Evolutionary conservation across 2,888 invertebrate genomes (phyloP), one percentile per base, ranked within the genome.

Genomic region (Nomada lathburiana): DNA sequence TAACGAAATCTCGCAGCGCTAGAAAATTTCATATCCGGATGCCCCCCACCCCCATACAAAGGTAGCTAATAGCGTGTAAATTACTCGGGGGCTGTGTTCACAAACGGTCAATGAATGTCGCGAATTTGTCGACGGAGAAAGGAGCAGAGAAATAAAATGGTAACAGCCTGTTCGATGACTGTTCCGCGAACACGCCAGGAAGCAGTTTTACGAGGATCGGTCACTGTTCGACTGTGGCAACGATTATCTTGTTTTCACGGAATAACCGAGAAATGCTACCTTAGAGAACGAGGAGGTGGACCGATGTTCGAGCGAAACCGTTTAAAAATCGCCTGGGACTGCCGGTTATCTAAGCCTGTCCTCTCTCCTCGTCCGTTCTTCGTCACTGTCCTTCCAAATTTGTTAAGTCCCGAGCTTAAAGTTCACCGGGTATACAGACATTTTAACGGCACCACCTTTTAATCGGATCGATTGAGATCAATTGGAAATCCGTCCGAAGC

Each of bases 191-290:
- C 80, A 64, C 55, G 47, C 53, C 64, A 55, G 62, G 52, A 59
- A 55, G 72, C 62, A 77, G 75, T 85, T 85, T 83, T 83, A 86
- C 85, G 76, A 86, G 80, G 77, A 79, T 71, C 85, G 85, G 75
- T 84, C 76, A 76, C 73, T 67, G 84, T 64, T 83, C 72, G 80
- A 72, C 74, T 77, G 82, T 76, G 62, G 85, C 80, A 76, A 80
- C 77, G 86, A 87, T 87, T 87, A 87, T 83, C 83, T 80, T 69
- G 76, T 87, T 87, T 86, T 83, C 79, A 69, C 76, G 84, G 86
- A 86, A 83, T 84, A 70, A 75, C 79, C 52, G 72, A 75, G 86
- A 82, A 86, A 80, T 80, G 73, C 80, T 83, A 83, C 85, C 86
- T 85, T 83, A 72, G 80, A 57, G 83, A 86, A 87, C 81, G 73